Conservation (phyloP, 92 coral and sea anemone genomes). For the Porites cylindrica region DNA sequence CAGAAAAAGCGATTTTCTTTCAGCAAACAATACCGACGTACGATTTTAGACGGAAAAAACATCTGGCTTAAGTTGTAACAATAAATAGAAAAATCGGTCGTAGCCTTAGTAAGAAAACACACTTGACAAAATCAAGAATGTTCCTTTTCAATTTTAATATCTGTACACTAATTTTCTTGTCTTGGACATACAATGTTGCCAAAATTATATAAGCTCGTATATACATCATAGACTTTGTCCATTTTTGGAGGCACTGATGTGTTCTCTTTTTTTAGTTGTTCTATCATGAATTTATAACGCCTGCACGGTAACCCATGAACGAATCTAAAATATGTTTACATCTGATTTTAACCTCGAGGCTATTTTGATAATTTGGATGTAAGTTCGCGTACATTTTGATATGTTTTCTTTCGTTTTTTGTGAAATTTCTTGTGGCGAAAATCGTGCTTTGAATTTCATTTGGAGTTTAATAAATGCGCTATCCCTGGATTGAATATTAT, state of each 20-base stretch:
- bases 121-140: conserved; percentile 50
- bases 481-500: conserved; percentile 41
- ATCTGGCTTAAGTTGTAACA: conserved; percentile 75
- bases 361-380: conserved; percentile 25
- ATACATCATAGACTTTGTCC: conserved; percentile 73
- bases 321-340: conserved; percentile 74
- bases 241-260: conserved; percentile 40
- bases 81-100: conserved; percentile 29
- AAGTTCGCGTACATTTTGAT: conserved; percentile 14
- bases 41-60: conserved; percentile 54
- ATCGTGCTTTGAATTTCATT: conserved; percentile 36
- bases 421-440: conserved; percentile 11
- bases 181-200: conserved; percentile 35
- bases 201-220: conserved; percentile 44
- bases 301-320: conserved; percentile 43
- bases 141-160: conserved; percentile 72
- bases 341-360: conserved; percentile 39
- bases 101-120: conserved; percentile 25
- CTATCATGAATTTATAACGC: conserved; percentile 48
- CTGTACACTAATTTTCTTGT: conserved; percentile 72
- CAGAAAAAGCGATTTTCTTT: conserved; percentile 44
- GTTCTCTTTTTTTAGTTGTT: conserved; percentile 61
- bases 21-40: conserved; percentile 33
- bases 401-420: conserved; percentile 3
- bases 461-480: conserved; percentile 26